These are phyloP conservation scores for Delia radicum DNA, from an alignment of 1,140 invertebrate genomes.

Conservation along the genomic window DNA sequence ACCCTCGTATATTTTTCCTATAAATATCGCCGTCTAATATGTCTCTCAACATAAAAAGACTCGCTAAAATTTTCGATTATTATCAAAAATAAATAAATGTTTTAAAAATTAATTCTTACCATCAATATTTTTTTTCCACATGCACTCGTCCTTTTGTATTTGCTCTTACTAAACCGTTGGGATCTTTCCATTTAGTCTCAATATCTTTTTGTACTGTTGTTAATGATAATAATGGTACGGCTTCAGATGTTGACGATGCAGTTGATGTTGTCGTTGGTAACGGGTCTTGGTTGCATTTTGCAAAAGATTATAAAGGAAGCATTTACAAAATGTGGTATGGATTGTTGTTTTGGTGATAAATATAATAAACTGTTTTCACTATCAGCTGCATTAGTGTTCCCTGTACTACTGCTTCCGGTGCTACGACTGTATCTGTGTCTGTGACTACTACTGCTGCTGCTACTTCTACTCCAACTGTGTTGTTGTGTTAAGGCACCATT, in stretches of 20 bases:
- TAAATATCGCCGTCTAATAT: too few relatives aligned
- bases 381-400: neutral
- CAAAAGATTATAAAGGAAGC: conserved; percentile 54
- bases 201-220: conserved; percentile 47
- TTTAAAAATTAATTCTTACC: too few relatives aligned
- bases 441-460: neutral
- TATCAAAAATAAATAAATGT: too few relatives aligned
- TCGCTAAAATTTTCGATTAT: too few relatives aligned
- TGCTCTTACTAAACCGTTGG: conserved; percentile 43
- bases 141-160: conserved; percentile 52
- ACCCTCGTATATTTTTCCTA: too few relatives aligned
- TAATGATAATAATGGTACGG: neutral
- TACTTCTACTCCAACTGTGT: too few relatives aligned
- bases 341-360: conserved; percentile 46
- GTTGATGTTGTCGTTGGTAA: neutral
- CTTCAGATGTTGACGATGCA: neutral
- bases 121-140: conserved; percentile 43
- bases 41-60: too few relatives aligned
- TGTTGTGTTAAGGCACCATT: neutral
- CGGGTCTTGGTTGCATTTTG: conserved; percentile 32
- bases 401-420: neutral
- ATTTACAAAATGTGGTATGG: conserved; percentile 55
- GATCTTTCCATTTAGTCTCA: conserved; percentile 53
- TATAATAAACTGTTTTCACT: conserved; percentile 27
- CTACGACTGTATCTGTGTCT: neutral